Evolutionary conservation across 2,888 invertebrate species (phyloP).

Genomic region (Drosophila mercatorum): DNA sequence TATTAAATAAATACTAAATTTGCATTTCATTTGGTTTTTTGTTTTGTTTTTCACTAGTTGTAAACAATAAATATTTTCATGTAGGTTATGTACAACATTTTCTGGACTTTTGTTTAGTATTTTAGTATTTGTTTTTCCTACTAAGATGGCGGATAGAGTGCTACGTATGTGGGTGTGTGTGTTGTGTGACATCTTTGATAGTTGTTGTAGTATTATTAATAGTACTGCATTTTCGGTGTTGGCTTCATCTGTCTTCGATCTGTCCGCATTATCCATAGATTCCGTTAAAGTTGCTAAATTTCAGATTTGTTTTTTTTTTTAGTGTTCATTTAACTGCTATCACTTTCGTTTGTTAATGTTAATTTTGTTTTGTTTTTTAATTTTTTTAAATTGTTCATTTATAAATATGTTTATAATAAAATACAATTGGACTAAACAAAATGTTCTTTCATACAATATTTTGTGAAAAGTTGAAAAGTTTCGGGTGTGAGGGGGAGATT

Average conservation of each 20-base stretch:
- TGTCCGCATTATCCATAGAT: conserved; percentile 35
- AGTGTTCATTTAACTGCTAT: conserved; percentile 73
- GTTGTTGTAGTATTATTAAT: conserved; percentile 27
- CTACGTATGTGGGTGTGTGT: conserved; percentile 30
- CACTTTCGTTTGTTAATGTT: conserved; percentile 70
- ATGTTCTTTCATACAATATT: conserved; percentile 37
- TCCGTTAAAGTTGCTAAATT: conserved; percentile 52
- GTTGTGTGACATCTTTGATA: conserved; percentile 29
- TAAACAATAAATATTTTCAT: conserved; percentile 34
- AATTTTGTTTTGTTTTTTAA: conserved; percentile 22
- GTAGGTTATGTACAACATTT: conserved; percentile 69
- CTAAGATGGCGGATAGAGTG: conserved; percentile 31
- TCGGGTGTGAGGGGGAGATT: not conserved
- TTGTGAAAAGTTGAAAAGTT: conserved; percentile 22
- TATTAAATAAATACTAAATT: conserved; percentile 47
- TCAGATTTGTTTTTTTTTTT: conserved; percentile 46
- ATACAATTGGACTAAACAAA: conserved; percentile 71
- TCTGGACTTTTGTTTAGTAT: conserved; percentile 34
- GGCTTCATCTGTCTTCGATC: conserved; percentile 40
- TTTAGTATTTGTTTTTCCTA: conserved; percentile 25
- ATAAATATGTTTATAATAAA: conserved; percentile 51
- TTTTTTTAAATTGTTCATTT: conserved; percentile 41
- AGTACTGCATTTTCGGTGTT: conserved; percentile 44
- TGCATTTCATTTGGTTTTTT: conserved; percentile 28
- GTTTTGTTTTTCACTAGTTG: conserved; percentile 15